phyloP scores from a whole-genome alignment of 2,888 invertebrate species.

The Drosophila meridiana region DNA sequence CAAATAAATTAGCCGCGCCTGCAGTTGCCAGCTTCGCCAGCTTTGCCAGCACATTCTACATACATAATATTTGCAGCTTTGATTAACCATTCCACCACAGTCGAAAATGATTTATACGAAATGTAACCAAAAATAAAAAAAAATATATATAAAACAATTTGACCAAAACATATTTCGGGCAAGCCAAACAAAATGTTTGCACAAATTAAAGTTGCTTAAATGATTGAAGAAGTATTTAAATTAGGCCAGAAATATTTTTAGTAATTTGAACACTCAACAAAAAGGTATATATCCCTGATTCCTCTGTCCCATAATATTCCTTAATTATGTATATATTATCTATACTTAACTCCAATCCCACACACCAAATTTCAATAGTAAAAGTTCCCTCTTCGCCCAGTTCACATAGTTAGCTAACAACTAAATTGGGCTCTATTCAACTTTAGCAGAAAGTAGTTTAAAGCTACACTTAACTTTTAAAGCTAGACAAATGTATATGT shows the following conservation, averaged over 20 bases:
- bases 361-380: not conserved
- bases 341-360: not conserved
- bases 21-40: conserved; percentile 29
- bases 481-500: conserved; percentile 34
- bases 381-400: not conserved
- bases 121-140: conserved; percentile 1
- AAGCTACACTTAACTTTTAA: conserved; percentile 24
- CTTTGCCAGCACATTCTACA: conserved; percentile 2
- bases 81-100: conserved; percentile 50
- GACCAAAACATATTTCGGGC: conserved; percentile 36
- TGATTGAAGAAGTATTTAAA: not conserved
- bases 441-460: conserved; percentile 10
- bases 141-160: conserved; percentile 8
- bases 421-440: not conserved
- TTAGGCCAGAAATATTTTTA: no score
- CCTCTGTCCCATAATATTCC: no score
- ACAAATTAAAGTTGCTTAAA: conserved; percentile 14
- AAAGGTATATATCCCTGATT: no score
- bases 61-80: conserved; percentile 35
- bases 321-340: not conserved
- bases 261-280: no score
- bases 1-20: conserved; percentile 71
- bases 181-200: conserved; percentile 15
- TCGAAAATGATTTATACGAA: conserved; percentile 59
- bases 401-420: not conserved